These are phyloP conservation scores for Corythornis madagascariensis DNA, from an alignment of 2,113 vertebrate species.

Conservation along the genomic window DNA sequence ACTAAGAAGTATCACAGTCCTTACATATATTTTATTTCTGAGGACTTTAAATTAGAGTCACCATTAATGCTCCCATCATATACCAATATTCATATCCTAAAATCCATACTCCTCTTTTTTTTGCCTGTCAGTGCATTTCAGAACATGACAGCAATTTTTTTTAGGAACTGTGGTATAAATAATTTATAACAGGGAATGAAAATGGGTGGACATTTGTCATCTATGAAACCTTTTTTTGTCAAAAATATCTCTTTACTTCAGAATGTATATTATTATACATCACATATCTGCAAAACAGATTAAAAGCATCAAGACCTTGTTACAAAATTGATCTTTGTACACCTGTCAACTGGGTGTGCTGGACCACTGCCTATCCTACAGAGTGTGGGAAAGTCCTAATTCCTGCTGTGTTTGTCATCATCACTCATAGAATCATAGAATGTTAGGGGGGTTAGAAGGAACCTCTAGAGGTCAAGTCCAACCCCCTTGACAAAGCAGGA, in stretches of 20 bases:
- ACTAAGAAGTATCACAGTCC: background rate
- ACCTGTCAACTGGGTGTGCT: rapidly evolving
- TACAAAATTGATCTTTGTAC: background rate
- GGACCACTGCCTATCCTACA: background rate
- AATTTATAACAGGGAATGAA: background rate
- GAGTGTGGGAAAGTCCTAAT: background rate
- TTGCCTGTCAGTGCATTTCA: background rate
- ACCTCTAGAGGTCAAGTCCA: no score
- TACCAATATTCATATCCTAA: background rate
- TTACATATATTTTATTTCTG: background rate
- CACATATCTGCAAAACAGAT: background rate
- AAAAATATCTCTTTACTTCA: background rate
- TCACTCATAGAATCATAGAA: no score
- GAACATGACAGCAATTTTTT: background rate
- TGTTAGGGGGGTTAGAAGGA: no score
- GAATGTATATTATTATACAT: background rate
- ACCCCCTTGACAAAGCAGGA: no score
- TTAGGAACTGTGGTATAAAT: background rate
- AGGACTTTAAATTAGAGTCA: background rate
- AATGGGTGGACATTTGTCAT: background rate
- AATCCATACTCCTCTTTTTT: background rate
- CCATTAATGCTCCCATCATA: background rate
- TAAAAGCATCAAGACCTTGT: background rate
- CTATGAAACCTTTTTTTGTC: background rate
- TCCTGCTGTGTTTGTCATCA: background rate